phyloP scores from a whole-genome alignment of 2,888 invertebrate species.

The Byasa hedistus region DNA sequence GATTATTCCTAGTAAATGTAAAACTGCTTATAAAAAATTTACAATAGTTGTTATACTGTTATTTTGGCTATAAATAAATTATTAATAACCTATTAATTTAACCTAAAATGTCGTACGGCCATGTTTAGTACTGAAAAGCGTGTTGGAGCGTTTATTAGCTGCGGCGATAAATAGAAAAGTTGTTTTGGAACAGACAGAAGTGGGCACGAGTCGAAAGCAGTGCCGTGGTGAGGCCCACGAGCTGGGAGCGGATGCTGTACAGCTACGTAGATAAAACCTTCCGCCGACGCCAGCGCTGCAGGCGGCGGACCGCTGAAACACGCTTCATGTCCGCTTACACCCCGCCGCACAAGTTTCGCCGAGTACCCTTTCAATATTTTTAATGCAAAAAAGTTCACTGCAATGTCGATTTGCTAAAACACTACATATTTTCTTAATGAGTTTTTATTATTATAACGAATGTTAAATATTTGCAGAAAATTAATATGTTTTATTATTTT shows the following conservation, averaged over 20 bases:
- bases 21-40: no score
- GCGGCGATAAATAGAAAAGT: conserved; percentile 67
- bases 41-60: no score
- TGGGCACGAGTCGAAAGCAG: conserved; percentile 70
- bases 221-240: conserved; percentile 69
- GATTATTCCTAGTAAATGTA: no score
- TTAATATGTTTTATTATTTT: no score
- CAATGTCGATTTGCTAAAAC: neutral
- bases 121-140: conserved; percentile 54
- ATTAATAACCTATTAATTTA: conserved; percentile 47
- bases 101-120: conserved; percentile 54
- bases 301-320: conserved; percentile 63
- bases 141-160: conserved; percentile 53
- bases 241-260: conserved; percentile 76
- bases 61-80: no score
- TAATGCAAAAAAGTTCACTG: neutral
- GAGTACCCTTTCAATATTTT: conserved; percentile 9
- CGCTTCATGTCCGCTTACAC: conserved; percentile 73
- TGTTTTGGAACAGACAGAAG: conserved; percentile 70
- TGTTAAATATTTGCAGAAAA: neutral
- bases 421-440: neutral
- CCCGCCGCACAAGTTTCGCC: conserved; percentile 55
- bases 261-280: conserved; percentile 80
- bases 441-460: neutral
- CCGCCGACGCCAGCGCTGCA: conserved; percentile 75